These are phyloP conservation scores for Muscicapa comitata DNA, from an alignment of 2,797 vertebrate genomes.

Conservation along the genomic window DNA sequence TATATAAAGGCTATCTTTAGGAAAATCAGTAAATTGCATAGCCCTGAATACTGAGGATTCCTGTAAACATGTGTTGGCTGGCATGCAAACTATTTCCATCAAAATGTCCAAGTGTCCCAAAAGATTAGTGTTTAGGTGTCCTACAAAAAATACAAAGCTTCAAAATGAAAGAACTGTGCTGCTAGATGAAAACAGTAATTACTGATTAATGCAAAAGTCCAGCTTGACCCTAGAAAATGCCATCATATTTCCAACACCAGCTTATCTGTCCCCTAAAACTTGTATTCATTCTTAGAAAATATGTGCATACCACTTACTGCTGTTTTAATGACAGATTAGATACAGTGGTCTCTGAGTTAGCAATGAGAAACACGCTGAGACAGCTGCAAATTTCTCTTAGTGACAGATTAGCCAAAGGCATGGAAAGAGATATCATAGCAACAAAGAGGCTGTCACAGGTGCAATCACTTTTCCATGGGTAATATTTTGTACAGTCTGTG, in stretches of 20 bases:
- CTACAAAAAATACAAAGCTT: neutral
- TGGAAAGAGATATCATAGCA: slow-evolving; percentile 37
- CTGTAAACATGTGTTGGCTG: neutral
- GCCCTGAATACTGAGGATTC: neutral
- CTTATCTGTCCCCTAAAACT: neutral
- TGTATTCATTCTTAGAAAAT: neutral
- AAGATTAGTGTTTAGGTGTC: neutral
- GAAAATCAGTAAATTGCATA: neutral
- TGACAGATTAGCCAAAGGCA: slow-evolving; percentile 42
- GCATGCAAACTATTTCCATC: neutral
- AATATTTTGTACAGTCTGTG: slow-evolving; percentile 24
- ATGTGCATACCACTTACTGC: neutral
- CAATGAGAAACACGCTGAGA: slow-evolving; percentile 36
- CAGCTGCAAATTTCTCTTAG: slow-evolving; percentile 31
- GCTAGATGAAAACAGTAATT: neutral
- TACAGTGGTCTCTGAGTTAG: neutral
- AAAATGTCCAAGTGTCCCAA: neutral
- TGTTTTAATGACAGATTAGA: slow-evolving; percentile 3
- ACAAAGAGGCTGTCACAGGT: slow-evolving; percentile 20
- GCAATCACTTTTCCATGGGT: neutral
- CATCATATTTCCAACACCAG: neutral
- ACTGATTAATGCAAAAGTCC: neutral
- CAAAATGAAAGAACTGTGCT: neutral
- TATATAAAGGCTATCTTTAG: neutral
- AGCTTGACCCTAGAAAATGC: neutral